phyloP scores from a whole-genome alignment of 2,113 vertebrate genomes.

The Nothoprocta perdicaria region DNA sequence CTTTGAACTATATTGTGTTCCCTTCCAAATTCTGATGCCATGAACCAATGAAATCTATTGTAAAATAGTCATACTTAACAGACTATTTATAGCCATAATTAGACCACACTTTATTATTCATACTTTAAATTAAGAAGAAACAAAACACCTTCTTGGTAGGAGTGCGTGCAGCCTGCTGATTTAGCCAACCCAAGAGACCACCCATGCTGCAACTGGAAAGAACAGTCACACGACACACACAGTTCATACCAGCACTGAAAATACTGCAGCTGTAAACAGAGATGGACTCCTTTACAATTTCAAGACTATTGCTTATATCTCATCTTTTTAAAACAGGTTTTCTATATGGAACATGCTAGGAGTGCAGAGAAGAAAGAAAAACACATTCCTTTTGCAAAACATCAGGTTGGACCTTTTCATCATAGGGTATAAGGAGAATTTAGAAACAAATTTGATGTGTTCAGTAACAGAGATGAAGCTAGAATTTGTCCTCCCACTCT shows the following conservation, averaged over 20 bases:
- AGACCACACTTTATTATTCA: not conserved
- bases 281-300: not conserved
- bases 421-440: not conserved
- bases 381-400: not conserved
- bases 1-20: not conserved
- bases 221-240: accelerated
- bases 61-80: not conserved
- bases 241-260: not conserved
- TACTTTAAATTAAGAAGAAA: not conserved
- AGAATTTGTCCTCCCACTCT: no score
- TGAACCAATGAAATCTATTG: not conserved
- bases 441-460: no score
- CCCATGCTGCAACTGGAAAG: not conserved
- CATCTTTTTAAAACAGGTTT: not conserved
- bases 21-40: accelerated
- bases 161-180: not conserved
- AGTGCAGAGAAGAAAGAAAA: not conserved
- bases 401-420: not conserved
- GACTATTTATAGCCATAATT: not conserved
- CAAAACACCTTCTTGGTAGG: not conserved
- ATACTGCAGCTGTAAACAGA: not conserved
- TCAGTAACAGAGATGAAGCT: no score
- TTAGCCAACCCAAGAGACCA: not conserved
- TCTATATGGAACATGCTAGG: not conserved
- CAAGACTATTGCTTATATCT: not conserved